phyloP scores from a whole-genome alignment of 1,140 invertebrate genomes.

The Drosophila arizonae region DNA sequence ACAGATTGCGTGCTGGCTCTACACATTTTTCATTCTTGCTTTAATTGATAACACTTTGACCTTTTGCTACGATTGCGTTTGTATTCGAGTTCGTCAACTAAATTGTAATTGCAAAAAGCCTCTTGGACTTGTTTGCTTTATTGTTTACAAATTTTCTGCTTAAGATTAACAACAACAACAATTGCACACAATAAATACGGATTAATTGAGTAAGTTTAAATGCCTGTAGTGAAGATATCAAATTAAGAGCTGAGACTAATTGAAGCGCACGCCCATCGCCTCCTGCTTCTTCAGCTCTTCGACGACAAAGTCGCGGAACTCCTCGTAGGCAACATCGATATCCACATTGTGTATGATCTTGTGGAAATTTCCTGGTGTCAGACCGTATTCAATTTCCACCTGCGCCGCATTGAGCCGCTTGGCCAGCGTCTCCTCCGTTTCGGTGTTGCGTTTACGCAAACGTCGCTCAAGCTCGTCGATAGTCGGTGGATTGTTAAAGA shows the following conservation, averaged over 20 bases:
- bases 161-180: conserved; percentile 69
- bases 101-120: conserved; percentile 44
- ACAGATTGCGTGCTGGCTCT: conserved; percentile 52
- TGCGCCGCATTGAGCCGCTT: conserved; percentile 89
- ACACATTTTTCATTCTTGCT: neutral
- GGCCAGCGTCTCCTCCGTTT: conserved; percentile 93
- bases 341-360: conserved; percentile 95
- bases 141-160: conserved; percentile 60
- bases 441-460: conserved; percentile 91
- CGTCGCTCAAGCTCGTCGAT: conserved; percentile 91
- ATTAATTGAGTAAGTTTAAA: conserved; percentile 66
- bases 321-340: conserved; percentile 93
- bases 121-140: conserved; percentile 52
- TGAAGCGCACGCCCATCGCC: conserved; percentile 52
- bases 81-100: conserved; percentile 1
- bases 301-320: conserved; percentile 89
- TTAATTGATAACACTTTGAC: conserved; percentile 71
- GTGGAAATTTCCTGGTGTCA: conserved; percentile 93
- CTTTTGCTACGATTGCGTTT: conserved; percentile 46
- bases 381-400: conserved; percentile 93
- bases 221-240: conserved; percentile 53
- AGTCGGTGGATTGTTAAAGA: conserved; percentile 97
- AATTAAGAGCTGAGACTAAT: conserved; percentile 34
- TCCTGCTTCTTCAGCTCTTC: conserved; percentile 84
- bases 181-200: conserved; percentile 35